Evolutionary conservation across 2,797 vertebrate species (phyloP), one percentile per base, ranked within the genome.

Genomic region (Oreochromis mossambicus): DNA sequence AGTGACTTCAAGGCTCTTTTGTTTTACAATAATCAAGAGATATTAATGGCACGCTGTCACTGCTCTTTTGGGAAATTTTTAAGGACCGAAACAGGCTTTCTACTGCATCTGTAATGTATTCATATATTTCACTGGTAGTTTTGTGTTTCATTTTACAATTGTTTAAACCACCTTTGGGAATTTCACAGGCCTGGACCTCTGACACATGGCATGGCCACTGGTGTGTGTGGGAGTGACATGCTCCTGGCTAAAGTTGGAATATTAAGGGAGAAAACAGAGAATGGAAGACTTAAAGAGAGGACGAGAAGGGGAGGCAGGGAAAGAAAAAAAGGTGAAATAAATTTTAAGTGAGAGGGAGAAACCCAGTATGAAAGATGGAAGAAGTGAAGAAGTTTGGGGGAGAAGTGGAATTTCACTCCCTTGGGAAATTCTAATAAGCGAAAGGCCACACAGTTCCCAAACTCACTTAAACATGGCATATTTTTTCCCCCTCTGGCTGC

Each of bases 391-490:
- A 32, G 70, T 50, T 75, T 80, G 83, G 75, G 91, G n/a, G 77
- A 80, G 58, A 89, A 87, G 76, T 90, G 77, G 83, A 91, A 87
- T 87, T 86, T 54, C 81, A 26, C 61, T 89, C 91, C 80, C 88
- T 32, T 52, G 89, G 87, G 94, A 94, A 84, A 84, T 86, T 87
- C 79, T 86, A 88, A 90, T 82, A 90, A 89, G 82, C 85, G 87
- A 95, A 96, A 95, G 92, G 94, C 90, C 87, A 90, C 84, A 91
- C 38, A 58, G 78, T 95, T 95, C 94, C 93, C 94, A 94, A 95
- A 94, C 82, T 81, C 84, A 85, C 73, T 82, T 48, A 82, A 84
- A 80, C 81, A 36, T 81, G 54, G 14, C 17, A 41, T 61, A 66
- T 82, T 58, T 56, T 46, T 32, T 6, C 94, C 26, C 90, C 92